phyloP scores from a whole-genome alignment of 2,888 invertebrate species.

The Galerucella nymphaeae region DNA sequence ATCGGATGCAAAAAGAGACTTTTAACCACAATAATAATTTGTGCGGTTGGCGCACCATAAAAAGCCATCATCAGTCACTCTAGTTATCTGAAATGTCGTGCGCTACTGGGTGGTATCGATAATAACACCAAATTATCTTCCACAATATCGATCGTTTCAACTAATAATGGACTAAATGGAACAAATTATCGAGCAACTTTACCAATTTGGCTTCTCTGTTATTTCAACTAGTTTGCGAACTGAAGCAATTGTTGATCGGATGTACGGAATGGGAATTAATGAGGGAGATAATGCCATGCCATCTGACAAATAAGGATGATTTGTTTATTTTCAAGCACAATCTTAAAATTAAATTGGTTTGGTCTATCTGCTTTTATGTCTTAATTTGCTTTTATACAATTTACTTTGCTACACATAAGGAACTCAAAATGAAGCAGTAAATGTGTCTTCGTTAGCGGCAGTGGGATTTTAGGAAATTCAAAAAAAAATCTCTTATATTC shows the following conservation, averaged over 20 bases:
- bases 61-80: conserved; percentile 33
- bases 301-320: conserved; percentile 28
- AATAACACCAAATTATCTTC: conserved; percentile 58
- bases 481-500: not conserved
- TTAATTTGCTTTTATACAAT: conserved; percentile 13
- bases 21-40: conserved; percentile 13
- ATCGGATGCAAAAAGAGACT: conserved; percentile 17
- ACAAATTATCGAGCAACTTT: conserved; percentile 56
- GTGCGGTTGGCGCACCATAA: conserved; percentile 25
- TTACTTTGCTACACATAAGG: conserved; percentile 13
- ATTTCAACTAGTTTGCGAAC: conserved; percentile 50
- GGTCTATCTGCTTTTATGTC: conserved; percentile 17
- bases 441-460: not conserved
- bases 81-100: conserved; percentile 56
- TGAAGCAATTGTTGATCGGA: conserved; percentile 43
- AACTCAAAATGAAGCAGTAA: conserved; percentile 8
- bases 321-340: conserved; percentile 15
- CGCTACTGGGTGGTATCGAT: conserved; percentile 61
- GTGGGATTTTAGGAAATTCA: not conserved
- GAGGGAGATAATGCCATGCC: conserved; percentile 23
- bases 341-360: conserved; percentile 16
- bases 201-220: conserved; percentile 55
- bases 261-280: conserved; percentile 29
- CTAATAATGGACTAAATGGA: conserved; percentile 58
- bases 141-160: conserved; percentile 56